phyloP scores from a whole-genome alignment of 2,888 invertebrate genomes.

The Chrysina gloriosa region DNA sequence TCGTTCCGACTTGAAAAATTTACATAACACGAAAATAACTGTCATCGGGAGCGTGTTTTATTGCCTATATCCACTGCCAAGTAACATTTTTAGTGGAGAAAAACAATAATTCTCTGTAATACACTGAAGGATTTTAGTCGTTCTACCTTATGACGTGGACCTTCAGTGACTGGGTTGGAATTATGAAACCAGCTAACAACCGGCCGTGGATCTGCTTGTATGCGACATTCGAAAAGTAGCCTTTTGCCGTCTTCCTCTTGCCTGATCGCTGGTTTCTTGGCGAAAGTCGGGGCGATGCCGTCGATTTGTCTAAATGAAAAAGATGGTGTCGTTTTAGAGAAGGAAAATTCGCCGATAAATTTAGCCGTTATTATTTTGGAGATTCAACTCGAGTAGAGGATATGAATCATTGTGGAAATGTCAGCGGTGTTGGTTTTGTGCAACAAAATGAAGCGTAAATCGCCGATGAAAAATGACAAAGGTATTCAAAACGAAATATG shows the following conservation, averaged over 20 bases:
- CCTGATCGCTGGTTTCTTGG: conserved; percentile 96
- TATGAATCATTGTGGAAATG: conserved; percentile 37
- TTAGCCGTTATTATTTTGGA: background rate
- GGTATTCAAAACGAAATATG: conserved; percentile 51
- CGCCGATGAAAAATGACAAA: conserved; percentile 41
- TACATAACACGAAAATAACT: too few species aligned
- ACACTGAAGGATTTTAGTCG: background rate
- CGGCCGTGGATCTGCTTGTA: conserved; percentile 92
- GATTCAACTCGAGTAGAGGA: too few species aligned
- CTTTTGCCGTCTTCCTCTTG: conserved; percentile 97
- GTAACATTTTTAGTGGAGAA: conserved; percentile 49
- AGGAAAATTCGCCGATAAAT: conserved; percentile 1
- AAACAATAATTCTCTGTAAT: conserved; percentile 36
- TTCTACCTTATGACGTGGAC: conserved; percentile 86
- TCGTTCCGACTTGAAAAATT: too few species aligned
- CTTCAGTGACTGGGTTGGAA: conserved; percentile 82
- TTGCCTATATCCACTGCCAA: conserved; percentile 49
- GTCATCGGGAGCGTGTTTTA: background rate
- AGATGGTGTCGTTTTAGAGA: too few species aligned
- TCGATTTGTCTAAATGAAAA: conserved; percentile 85
- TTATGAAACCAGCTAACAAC: conserved; percentile 92
- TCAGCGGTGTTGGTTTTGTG: conserved; percentile 21
- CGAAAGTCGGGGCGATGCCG: conserved; percentile 97
- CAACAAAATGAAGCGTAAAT: conserved; percentile 26
- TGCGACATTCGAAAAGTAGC: conserved; percentile 93